Evolutionary conservation across 2,888 invertebrate genomes (phyloP).

Genomic region (Unio delphinus): DNA sequence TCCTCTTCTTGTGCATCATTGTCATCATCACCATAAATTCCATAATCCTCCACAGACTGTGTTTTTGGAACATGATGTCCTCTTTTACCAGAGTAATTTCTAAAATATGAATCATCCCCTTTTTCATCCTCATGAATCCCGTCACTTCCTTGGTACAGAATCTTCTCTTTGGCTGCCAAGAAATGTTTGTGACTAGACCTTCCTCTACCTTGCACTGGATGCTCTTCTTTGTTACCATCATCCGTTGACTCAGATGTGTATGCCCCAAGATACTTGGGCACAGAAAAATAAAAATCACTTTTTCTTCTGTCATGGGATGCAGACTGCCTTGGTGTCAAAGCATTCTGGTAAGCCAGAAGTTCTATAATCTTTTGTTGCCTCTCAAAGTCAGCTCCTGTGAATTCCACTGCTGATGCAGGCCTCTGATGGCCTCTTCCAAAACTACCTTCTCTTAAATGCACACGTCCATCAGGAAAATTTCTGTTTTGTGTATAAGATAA

Average conservation of each 20-base stretch:
- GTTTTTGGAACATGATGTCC: not conserved
- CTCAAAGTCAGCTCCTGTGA: constrained; percentile 27
- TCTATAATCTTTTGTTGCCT: constrained; percentile 40
- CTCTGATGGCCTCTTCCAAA: constrained; percentile 26
- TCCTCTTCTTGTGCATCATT: constrained; percentile 37
- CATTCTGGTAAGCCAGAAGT: constrained; percentile 25
- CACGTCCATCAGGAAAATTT: constrained; percentile 29
- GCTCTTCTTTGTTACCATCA: constrained; percentile 17
- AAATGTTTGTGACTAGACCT: constrained; percentile 27
- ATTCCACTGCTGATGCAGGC: constrained; percentile 57
- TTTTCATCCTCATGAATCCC: constrained; percentile 1
- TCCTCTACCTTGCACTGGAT: constrained; percentile 10
- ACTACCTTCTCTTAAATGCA: constrained; percentile 19
- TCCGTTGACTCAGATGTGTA: constrained; percentile 22
- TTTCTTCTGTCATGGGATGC: constrained; percentile 34
- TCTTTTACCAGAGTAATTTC: not conserved
- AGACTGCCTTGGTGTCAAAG: constrained; percentile 22
- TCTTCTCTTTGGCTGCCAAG: constrained; percentile 26
- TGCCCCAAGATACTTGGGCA: constrained; percentile 40
- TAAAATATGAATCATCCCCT: not conserved
- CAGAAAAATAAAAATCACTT: constrained; percentile 39
- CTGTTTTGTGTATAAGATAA: constrained; percentile 34
- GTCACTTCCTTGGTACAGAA: constrained; percentile 18
- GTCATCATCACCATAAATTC: constrained; percentile 46
- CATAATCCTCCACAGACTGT: constrained; percentile 33